Percentiles rank a stretch among this genome's conserved stretches.
Evolutionary conservation across 2,797 vertebrate genomes (phyloP).

Genomic region (Lacerta bilineata): DNA sequence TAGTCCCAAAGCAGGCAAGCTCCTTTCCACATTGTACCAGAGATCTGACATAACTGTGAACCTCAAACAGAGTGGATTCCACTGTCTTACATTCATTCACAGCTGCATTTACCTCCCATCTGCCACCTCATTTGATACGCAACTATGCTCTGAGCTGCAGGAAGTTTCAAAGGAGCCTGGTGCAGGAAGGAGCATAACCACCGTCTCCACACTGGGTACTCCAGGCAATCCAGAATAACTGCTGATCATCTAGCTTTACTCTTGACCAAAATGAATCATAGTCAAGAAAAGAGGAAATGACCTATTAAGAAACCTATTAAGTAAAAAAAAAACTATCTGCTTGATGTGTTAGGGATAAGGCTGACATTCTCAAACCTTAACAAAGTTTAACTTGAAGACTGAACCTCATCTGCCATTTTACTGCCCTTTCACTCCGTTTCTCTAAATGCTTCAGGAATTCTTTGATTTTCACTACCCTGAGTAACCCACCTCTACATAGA

Average conservation of each 20-base stretch:
- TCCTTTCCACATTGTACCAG: neutral
- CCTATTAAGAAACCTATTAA: neutral
- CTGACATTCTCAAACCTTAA: neutral
- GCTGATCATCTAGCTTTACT: neutral
- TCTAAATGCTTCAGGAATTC: no score
- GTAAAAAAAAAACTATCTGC: neutral
- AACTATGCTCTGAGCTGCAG: neutral
- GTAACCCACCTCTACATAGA: neutral
- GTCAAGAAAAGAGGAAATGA: neutral
- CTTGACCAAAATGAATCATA: neutral
- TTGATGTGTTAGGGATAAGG: neutral
- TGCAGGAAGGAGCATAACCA: neutral
- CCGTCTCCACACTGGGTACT: neutral
- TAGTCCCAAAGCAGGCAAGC: neutral
- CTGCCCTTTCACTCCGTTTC: neutral
- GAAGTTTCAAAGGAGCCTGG: neutral
- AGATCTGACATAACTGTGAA: neutral
- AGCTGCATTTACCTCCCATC: neutral
- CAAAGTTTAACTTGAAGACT: neutral
- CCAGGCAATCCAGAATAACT: neutral
- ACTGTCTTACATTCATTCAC: neutral
- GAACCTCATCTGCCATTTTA: neutral
- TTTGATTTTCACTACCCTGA: neutral
- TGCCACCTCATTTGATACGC: neutral
- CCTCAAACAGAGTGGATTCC: neutral